phyloP scores from a whole-genome alignment of 2,797 vertebrate genomes.

The Sebastes wilsoni region DNA sequence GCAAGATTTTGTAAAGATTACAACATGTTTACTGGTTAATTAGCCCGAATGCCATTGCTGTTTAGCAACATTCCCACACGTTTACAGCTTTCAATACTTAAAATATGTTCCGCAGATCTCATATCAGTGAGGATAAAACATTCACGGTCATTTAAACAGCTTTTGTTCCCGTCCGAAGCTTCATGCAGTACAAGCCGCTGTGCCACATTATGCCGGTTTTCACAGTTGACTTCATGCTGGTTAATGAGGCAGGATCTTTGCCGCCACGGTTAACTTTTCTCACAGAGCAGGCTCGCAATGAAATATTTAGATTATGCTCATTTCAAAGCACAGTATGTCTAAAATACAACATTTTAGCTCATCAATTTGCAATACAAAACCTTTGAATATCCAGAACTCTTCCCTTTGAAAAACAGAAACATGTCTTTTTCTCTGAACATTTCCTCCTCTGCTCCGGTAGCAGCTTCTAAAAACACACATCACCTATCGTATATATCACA shows the following conservation, averaged over 20 bases:
- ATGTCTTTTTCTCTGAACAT: not conserved
- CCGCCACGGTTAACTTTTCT: constrained; percentile 19
- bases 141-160: constrained; percentile 17
- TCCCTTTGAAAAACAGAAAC: not conserved
- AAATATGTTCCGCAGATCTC: constrained; percentile 6
- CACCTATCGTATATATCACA: not conserved
- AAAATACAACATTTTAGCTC: constrained; percentile 16
- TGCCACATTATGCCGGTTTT: constrained; percentile 17
- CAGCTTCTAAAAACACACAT: not conserved
- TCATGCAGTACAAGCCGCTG: constrained; percentile 19
- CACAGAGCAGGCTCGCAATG: constrained; percentile 20
- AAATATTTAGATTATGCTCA: constrained; percentile 45
- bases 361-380: constrained; percentile 6
- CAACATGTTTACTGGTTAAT: constrained; percentile 35
- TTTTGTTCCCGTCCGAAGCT: not conserved
- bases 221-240: constrained; percentile 33
- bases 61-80: constrained; percentile 1
- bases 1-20: constrained; percentile 28
- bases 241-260: constrained; percentile 41
- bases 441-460: not conserved
- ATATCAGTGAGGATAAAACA: not conserved
- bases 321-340: constrained; percentile 26
- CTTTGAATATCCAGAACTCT: not conserved
- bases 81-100: not conserved
- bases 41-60: constrained; percentile 7